Percentiles rank a stretch among this genome's conserved stretches.
Conservation (phyloP, 1,140 invertebrate genomes). For the Pseudobourletiella spinata region DNA sequence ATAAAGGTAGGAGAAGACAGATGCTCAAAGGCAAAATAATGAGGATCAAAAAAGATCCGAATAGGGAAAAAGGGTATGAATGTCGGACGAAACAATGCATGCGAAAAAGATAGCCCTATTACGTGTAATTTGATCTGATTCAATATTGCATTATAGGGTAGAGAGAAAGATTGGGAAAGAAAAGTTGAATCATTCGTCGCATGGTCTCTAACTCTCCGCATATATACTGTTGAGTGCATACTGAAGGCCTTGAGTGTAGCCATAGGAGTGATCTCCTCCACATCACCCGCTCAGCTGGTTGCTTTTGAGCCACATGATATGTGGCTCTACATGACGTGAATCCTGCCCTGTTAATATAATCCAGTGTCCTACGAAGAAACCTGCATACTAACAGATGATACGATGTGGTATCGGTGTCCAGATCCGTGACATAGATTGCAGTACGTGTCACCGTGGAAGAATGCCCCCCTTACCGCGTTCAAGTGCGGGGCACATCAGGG, state of each 20-base stretch:
- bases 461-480: no score
- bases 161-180: not conserved
- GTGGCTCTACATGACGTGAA: no score
- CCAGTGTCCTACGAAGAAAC: no score
- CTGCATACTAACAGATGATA: no score
- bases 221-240: not conserved
- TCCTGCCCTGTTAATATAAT: no score
- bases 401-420: no score
- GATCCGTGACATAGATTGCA: no score
- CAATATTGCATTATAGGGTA: not conserved
- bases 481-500: no score
- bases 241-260: not conserved
- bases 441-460: no score
- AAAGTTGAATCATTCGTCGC: not conserved
- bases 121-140: conserved; percentile 8
- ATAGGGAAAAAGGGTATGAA: conserved; percentile 8
- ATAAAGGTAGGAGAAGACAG: no score
- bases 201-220: not conserved
- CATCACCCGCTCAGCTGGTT: not conserved
- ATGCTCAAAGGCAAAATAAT: conserved; percentile 10
- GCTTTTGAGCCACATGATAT: no score
- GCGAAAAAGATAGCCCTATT: conserved; percentile 11
- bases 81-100: conserved; percentile 1
- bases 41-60: conserved; percentile 9
- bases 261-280: not conserved